Percentiles rank a stretch among this genome's conserved stretches.
Evolutionary conservation across 2,797 vertebrate species (phyloP).

Genomic region (Balearica regulorum): DNA sequence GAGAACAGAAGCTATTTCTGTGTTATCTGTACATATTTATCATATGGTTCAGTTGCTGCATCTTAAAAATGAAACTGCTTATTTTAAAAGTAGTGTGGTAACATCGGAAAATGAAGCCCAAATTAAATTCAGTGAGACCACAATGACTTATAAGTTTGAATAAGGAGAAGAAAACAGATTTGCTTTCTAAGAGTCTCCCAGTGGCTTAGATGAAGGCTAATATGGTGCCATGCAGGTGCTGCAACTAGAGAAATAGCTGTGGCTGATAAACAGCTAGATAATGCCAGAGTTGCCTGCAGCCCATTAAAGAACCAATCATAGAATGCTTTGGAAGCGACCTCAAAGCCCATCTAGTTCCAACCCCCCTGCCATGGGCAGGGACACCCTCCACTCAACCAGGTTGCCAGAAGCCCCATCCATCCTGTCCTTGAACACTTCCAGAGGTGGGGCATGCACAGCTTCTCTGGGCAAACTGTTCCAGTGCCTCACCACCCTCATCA

Average conservation of each 20-base stretch:
- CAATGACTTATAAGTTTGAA: neutral
- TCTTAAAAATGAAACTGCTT: neutral
- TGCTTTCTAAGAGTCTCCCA: neutral
- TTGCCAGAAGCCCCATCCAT: too few species aligned
- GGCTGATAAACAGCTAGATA: neutral
- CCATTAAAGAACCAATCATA: neutral
- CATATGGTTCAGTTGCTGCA: neutral
- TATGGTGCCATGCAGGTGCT: neutral
- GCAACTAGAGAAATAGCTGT: neutral
- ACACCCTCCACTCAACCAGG: too few species aligned
- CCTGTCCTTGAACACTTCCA: too few species aligned
- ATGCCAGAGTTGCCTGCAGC: neutral
- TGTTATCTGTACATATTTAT: neutral
- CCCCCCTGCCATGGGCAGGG: too few species aligned
- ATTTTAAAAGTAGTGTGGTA: neutral
- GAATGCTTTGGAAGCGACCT: too few species aligned
- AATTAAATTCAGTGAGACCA: neutral
- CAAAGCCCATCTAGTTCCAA: too few species aligned
- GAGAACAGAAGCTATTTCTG: neutral
- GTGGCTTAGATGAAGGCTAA: neutral
- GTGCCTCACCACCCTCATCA: too few species aligned
- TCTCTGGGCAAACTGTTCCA: too few species aligned
- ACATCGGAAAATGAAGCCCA: neutral
- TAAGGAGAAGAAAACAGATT: neutral
- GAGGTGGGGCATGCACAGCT: too few species aligned